A percentile compares a stretch with the other conserved stretches of the same genome.
Conservation (phyloP, 2,888 invertebrate species). For the Leptinotarsa haldemani region DNA sequence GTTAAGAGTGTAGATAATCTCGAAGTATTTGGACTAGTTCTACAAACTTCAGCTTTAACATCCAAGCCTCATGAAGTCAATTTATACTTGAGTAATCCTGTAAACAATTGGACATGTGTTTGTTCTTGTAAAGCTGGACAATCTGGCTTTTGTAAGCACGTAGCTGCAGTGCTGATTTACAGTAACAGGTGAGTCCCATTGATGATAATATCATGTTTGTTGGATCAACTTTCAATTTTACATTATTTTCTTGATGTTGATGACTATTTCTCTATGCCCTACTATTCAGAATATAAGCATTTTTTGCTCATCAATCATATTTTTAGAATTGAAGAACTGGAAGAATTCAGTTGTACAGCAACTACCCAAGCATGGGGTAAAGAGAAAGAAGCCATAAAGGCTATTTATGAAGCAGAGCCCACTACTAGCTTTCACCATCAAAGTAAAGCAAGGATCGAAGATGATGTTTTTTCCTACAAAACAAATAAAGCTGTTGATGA, state of each 20-base stretch:
- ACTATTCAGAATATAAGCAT: slow-evolving; percentile 6
- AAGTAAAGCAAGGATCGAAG: slow-evolving; percentile 2
- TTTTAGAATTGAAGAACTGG: slow-evolving; percentile 29
- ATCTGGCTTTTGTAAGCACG: slow-evolving; percentile 22
- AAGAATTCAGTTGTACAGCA: slow-evolving; percentile 30
- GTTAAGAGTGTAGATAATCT: too few species aligned
- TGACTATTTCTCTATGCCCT: slow-evolving; percentile 4
- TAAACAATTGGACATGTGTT: slow-evolving; percentile 16
- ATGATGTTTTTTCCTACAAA: slow-evolving; percentile 19
- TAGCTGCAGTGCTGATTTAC: slow-evolving; percentile 16
- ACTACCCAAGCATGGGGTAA: slow-evolving; percentile 27
- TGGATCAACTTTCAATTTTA: neutral
- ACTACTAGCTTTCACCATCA: slow-evolving; percentile 15
- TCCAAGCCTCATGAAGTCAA: too few species aligned
- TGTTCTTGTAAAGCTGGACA: slow-evolving; percentile 24
- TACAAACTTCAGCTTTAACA: too few species aligned
- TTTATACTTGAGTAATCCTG: slow-evolving; percentile 13
- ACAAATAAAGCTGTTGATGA: slow-evolving; percentile 11
- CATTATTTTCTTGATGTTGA: neutral
- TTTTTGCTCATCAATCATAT: slow-evolving; percentile 17
- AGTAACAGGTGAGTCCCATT: slow-evolving; percentile 16
- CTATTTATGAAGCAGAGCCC: slow-evolving; percentile 25
- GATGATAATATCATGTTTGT: slow-evolving; percentile 1
- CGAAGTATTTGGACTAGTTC: too few species aligned
- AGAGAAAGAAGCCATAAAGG: slow-evolving; percentile 23